Percentiles rank a stretch among this genome's conserved stretches.
These are phyloP conservation scores for Megaleporinus macrocephalus DNA, from an alignment of 2,113 vertebrate species.

Conservation along the genomic window DNA sequence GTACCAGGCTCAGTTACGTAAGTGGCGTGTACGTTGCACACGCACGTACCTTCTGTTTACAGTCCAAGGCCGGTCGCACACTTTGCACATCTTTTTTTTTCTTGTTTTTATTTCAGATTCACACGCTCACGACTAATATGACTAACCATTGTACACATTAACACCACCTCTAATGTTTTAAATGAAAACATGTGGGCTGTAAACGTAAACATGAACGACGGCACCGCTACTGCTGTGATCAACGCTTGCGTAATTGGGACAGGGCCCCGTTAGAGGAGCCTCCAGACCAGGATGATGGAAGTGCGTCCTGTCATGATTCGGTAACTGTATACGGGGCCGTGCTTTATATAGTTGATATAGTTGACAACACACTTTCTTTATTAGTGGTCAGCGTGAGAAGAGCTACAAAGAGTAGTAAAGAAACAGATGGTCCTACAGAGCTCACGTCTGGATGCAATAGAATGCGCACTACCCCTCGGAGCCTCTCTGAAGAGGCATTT, in stretches of 20 bases:
- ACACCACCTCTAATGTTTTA: neutral
- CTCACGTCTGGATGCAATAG: constrained; percentile 41
- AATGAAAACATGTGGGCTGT: too few species aligned
- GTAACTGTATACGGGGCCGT: constrained; percentile 7
- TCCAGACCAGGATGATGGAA: neutral
- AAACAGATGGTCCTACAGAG: constrained; percentile 48
- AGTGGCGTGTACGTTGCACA: constrained; percentile 8
- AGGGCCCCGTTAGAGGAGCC: neutral
- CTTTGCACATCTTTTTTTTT: constrained; percentile 5
- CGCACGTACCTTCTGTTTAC: constrained; percentile 2
- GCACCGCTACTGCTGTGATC: neutral
- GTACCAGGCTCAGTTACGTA: constrained; percentile 10
- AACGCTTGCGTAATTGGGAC: neutral
- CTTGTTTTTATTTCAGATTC: constrained; percentile 23
- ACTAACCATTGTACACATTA: neutral
- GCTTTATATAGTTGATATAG: constrained; percentile 13
- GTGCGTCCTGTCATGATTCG: neutral
- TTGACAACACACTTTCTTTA: constrained; percentile 22
- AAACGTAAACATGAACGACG: neutral
- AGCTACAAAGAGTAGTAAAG: constrained; percentile 16
- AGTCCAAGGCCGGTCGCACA: constrained; percentile 4
- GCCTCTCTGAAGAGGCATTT: constrained; percentile 50
- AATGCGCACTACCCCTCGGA: neutral
- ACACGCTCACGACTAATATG: constrained; percentile 28
- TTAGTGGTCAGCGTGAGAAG: constrained; percentile 22